phyloP scores from a whole-genome alignment of 2,888 invertebrate species.

The Callyntrura guangdongensis region DNA sequence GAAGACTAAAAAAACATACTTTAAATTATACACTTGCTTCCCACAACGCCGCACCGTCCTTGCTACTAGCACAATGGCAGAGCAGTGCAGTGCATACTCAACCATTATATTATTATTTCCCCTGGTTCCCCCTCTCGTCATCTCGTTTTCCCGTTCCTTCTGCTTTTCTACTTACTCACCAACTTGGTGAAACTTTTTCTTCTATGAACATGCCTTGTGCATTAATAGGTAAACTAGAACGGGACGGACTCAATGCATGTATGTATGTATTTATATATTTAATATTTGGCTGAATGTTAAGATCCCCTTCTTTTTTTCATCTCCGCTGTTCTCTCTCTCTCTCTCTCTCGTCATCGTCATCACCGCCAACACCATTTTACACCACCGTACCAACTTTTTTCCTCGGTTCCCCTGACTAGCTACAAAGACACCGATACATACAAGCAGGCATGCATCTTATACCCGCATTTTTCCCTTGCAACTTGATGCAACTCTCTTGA shows the following conservation, averaged over 20 bases:
- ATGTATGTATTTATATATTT: no score
- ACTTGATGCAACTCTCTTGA: background rate
- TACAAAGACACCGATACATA: no score
- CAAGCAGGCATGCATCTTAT: no score
- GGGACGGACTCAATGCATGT: no score
- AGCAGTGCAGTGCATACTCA: background rate
- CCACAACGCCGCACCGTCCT: background rate
- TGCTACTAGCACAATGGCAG: no score
- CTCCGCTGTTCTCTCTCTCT: background rate
- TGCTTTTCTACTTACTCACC: background rate
- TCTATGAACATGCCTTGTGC: background rate
- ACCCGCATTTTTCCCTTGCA: no score
- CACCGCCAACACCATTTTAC: slow-evolving; percentile 36
- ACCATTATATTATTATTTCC: background rate
- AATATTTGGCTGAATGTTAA: no score
- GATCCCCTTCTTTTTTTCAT: background rate
- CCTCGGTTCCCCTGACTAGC: background rate
- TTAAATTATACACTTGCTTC: background rate
- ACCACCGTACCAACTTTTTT: background rate
- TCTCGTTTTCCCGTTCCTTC: background rate
- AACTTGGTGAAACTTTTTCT: background rate
- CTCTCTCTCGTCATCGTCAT: background rate
- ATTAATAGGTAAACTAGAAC: no score
- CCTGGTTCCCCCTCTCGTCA: no score
- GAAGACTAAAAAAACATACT: background rate